A percentile compares a stretch with the other conserved stretches of the same genome.
phyloP scores from a whole-genome alignment of 2,888 invertebrate genomes.

The Heliconius sara region DNA sequence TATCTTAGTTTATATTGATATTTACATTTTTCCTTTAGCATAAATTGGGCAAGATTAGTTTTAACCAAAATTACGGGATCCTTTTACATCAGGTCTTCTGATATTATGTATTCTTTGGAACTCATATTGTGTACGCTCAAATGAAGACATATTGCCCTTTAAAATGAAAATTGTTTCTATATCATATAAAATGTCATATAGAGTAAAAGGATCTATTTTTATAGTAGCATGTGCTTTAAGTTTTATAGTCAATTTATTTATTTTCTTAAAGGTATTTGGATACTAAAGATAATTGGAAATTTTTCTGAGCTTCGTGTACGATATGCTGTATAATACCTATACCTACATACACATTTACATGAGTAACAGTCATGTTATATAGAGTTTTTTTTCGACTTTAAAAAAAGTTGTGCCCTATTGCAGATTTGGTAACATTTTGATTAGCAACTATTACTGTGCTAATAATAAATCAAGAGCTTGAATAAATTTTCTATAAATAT shows the following conservation, averaged over 20 bases:
- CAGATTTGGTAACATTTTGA: no score
- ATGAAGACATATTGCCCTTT: conserved; percentile 8
- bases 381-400: no score
- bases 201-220: background rate
- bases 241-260: background rate
- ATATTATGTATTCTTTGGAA: background rate
- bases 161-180: background rate
- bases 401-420: no score
- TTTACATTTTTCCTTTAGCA: no score
- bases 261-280: background rate
- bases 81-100: background rate
- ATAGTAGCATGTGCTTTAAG: background rate
- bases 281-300: background rate
- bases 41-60: no score
- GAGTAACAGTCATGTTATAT: no score
- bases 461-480: no score
- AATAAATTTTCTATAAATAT: no score
- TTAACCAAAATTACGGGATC: no score
- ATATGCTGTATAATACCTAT: background rate
- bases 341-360: no score
- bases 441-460: no score
- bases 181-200: background rate
- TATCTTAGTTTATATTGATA: no score
- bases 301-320: background rate
- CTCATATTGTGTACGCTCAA: background rate